These are phyloP conservation scores for Gymnosoma rotundatum DNA, from an alignment of 2,888 invertebrate species.

Conservation along the genomic window DNA sequence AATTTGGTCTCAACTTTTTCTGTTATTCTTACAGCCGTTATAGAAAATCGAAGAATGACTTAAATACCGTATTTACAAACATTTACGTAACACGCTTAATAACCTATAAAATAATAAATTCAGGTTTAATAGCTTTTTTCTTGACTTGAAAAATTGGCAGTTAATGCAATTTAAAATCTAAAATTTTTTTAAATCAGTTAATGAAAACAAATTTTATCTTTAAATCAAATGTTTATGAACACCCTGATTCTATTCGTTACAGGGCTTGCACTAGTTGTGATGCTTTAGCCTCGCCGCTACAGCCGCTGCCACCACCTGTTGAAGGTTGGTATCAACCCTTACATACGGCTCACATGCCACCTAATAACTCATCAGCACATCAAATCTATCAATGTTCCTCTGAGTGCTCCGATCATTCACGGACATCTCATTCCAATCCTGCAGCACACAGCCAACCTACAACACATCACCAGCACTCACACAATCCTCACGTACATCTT, in stretches of 20 bases:
- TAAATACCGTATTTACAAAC: no score
- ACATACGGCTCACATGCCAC: conserved; percentile 75
- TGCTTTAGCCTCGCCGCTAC: conserved; percentile 81
- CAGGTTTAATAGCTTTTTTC: no score
- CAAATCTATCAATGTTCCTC: conserved; percentile 83
- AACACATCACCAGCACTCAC: conserved; percentile 69
- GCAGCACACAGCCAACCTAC: conserved; percentile 69
- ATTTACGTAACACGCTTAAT: no score
- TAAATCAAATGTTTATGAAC: background rate
- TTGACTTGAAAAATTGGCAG: no score
- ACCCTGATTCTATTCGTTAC: background rate
- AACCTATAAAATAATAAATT: no score
- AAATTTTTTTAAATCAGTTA: no score
- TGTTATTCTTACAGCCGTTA: no score
- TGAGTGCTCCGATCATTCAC: conserved; percentile 82
- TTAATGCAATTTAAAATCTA: no score
- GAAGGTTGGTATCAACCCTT: conserved; percentile 82
- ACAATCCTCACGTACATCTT: conserved; percentile 71
- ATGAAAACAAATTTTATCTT: no score
- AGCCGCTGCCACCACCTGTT: conserved; percentile 77
- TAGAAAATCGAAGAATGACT: no score
- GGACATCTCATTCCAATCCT: conserved; percentile 77
- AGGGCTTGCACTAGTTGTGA: conserved; percentile 82
- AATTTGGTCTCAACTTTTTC: no score
- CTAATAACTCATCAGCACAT: conserved; percentile 77